phyloP scores from a whole-genome alignment of 1,140 invertebrate species.

The Leptopilina boulardi region DNA sequence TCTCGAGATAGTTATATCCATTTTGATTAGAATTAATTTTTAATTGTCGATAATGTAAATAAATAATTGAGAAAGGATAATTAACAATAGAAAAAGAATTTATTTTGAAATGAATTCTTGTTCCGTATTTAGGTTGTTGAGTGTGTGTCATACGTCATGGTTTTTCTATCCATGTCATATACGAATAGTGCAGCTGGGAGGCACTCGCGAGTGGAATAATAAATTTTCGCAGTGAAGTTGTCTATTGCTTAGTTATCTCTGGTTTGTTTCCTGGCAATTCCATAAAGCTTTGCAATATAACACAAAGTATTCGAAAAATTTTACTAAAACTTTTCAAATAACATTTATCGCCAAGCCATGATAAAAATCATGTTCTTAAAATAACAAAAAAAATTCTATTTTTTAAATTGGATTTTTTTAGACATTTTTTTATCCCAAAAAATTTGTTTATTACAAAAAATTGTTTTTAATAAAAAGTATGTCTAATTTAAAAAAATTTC shows the following conservation, averaged over 20 bases:
- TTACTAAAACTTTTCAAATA: not conserved
- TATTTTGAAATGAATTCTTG: not conserved
- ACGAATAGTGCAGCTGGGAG: constrained; percentile 17
- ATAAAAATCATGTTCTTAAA: no score
- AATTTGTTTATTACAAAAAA: no score
- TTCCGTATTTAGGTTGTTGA: not conserved
- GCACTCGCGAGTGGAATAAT: constrained; percentile 7
- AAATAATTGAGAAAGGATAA: not conserved
- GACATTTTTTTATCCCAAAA: no score
- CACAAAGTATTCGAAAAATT: not conserved
- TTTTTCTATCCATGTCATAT: constrained; percentile 16
- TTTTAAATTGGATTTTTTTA: no score
- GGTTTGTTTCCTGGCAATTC: not conserved
- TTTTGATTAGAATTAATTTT: not conserved
- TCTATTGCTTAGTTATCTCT: constrained; percentile 14
- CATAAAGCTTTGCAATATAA: not conserved
- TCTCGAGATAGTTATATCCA: no score
- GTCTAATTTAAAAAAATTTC: no score
- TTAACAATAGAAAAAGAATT: constrained; percentile 1
- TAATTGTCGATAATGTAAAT: not conserved
- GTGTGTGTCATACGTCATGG: constrained; percentile 8
- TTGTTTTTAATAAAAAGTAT: no score
- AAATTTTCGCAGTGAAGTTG: constrained; percentile 14
- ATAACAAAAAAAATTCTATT: no score
- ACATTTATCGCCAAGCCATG: no score